These are phyloP conservation scores for Xylota segnis DNA, from an alignment of 2,888 invertebrate species.

Conservation along the genomic window DNA sequence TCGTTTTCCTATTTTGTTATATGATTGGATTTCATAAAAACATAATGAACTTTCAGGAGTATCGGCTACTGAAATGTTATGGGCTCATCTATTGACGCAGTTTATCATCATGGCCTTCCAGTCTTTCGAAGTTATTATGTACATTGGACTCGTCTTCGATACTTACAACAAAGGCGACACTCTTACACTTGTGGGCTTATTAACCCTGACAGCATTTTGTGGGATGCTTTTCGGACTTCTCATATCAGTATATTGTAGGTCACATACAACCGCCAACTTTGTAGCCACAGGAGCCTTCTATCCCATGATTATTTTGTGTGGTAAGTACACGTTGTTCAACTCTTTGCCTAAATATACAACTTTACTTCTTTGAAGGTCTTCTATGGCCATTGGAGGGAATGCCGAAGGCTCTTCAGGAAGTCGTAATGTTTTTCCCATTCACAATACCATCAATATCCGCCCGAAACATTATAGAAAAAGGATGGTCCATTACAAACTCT, in stretches of 20 bases:
- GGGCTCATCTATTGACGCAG: conserved; percentile 92
- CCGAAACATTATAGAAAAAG: conserved; percentile 91
- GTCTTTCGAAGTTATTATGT: conserved; percentile 85
- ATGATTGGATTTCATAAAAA: neutral
- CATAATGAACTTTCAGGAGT: conserved; percentile 85
- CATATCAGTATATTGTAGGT: conserved; percentile 91
- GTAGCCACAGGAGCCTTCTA: conserved; percentile 95
- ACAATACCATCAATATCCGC: conserved; percentile 92
- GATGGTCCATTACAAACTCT: conserved; percentile 88
- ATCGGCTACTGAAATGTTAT: conserved; percentile 90
- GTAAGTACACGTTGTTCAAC: conserved; percentile 85
- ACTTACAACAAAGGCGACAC: conserved; percentile 84
- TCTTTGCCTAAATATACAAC: neutral
- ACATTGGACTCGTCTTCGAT: conserved; percentile 83
- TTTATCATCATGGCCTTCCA: conserved; percentile 90
- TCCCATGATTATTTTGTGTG: conserved; percentile 94
- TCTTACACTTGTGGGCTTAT: conserved; percentile 86
- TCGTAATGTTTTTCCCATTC: conserved; percentile 90
- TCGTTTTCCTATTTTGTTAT: neutral
- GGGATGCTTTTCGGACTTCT: conserved; percentile 95
- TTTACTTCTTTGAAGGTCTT: conserved; percentile 84
- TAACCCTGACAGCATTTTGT: conserved; percentile 90
- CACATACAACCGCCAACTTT: conserved; percentile 93
- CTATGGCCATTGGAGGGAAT: conserved; percentile 90
- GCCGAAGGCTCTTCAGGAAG: conserved; percentile 86